phyloP scores from a whole-genome alignment of 2,797 vertebrate species.

The Echiichthys vipera region DNA sequence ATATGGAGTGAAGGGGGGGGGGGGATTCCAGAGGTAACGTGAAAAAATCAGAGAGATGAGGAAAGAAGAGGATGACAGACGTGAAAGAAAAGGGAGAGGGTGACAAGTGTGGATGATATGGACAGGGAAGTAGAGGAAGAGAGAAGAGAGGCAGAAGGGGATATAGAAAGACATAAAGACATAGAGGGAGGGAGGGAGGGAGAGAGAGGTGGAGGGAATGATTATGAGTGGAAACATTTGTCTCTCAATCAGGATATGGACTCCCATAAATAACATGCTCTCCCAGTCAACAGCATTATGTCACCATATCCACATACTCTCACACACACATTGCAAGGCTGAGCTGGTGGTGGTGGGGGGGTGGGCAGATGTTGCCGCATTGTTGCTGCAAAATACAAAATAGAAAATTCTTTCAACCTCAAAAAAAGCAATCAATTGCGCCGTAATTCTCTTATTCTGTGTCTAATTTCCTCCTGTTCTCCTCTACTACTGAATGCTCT shows the following conservation, averaged over 20 bases:
- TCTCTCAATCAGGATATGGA: slow-evolving; percentile 77
- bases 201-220: slow-evolving; percentile 33
- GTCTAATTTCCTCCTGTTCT: slow-evolving; percentile 7
- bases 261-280: slow-evolving; percentile 71
- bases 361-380: slow-evolving; percentile 9
- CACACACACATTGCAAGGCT: neutral
- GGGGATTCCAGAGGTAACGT: neutral
- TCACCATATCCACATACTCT: slow-evolving; percentile 47
- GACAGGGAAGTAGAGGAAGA: slow-evolving; percentile 10
- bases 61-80: neutral
- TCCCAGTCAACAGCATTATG: slow-evolving; percentile 63
- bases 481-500: neutral
- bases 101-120: slow-evolving; percentile 12
- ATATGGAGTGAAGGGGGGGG: slow-evolving; percentile 21
- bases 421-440: slow-evolving; percentile 8
- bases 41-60: slow-evolving; percentile 4
- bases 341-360: neutral
- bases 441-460: slow-evolving; percentile 6
- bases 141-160: neutral
- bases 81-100: neutral
- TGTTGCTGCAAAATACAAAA: neutral
- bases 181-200: neutral
- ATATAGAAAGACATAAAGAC: slow-evolving; percentile 1
- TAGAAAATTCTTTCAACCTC: neutral
- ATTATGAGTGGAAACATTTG: slow-evolving; percentile 66